phyloP scores from a whole-genome alignment of 2,888 invertebrate genomes.

The Macaria liturata region DNA sequence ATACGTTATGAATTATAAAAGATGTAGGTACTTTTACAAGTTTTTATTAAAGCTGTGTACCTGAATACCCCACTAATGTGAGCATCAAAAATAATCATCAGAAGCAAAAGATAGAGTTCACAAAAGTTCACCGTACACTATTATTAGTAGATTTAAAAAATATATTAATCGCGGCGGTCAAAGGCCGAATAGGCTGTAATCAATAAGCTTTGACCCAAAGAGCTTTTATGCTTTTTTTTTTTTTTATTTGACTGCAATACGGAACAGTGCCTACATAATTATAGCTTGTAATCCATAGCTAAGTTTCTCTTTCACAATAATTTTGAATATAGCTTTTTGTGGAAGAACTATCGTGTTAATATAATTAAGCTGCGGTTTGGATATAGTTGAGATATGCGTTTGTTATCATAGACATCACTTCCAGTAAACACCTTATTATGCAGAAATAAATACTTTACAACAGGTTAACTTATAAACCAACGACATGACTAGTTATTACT shows the following conservation, averaged over 20 bases:
- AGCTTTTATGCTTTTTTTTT: no score
- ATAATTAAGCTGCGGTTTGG: no score
- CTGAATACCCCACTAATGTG: no score
- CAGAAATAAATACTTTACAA: no score
- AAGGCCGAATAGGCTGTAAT: constrained; percentile 26
- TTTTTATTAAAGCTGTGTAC: no score
- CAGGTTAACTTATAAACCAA: no score
- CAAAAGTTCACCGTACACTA: constrained; percentile 23
- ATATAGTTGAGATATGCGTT: no score
- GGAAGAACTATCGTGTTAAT: constrained; percentile 1
- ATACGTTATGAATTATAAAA: no score
- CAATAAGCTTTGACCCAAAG: constrained; percentile 17
- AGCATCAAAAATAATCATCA: constrained; percentile 7
- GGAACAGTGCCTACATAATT: constrained; percentile 19
- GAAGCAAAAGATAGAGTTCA: constrained; percentile 24
- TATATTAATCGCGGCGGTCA: constrained; percentile 25
- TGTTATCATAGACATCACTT: no score
- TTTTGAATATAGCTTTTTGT: constrained; percentile 20
- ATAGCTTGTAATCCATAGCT: constrained; percentile 7
- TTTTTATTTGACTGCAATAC: constrained; percentile 2
- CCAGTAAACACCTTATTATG: no score
- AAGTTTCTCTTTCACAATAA: constrained; percentile 29
- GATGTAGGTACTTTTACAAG: no score
- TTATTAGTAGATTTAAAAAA: constrained; percentile 28
- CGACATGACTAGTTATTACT: no score